These are phyloP conservation scores for Dendrolimus kikuchii DNA, from an alignment of 1,140 invertebrate species.

Conservation along the genomic window DNA sequence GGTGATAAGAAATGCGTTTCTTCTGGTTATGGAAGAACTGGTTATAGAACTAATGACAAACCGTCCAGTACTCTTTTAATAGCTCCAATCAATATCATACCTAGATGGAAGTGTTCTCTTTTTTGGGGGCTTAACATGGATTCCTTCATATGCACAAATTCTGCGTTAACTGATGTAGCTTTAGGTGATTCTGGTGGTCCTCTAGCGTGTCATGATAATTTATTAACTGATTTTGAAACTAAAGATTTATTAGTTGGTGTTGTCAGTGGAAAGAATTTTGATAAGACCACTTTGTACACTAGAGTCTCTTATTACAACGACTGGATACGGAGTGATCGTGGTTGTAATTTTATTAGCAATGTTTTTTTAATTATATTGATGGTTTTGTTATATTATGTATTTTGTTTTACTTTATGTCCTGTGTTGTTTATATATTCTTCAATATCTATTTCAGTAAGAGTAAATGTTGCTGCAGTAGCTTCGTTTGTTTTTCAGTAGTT, in stretches of 20 bases:
- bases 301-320: slow-evolving; percentile 37
- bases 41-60: slow-evolving; percentile 5
- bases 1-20: slow-evolving; percentile 20
- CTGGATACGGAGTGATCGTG: slow-evolving; percentile 27
- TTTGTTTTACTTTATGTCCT: slow-evolving; percentile 4
- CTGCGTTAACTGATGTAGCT: slow-evolving; percentile 31
- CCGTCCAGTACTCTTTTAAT: slow-evolving; percentile 26
- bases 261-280: slow-evolving; percentile 50
- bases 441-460: too few species aligned
- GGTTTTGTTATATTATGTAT: slow-evolving; percentile 12
- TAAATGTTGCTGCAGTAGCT: too few species aligned
- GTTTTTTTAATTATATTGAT: slow-evolving; percentile 5
- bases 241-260: slow-evolving; percentile 39
- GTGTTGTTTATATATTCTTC: too few species aligned
- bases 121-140: slow-evolving; percentile 52
- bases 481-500: too few species aligned
- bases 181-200: slow-evolving; percentile 50
- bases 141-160: slow-evolving; percentile 39
- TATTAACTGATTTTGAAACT: slow-evolving; percentile 14
- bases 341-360: neutral
- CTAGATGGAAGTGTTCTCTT: slow-evolving; percentile 26
- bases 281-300: slow-evolving; percentile 43
- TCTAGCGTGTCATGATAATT: slow-evolving; percentile 29
- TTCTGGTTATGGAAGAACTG: slow-evolving; percentile 34
- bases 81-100: slow-evolving; percentile 30